Evolutionary conservation across 2,888 invertebrate species (phyloP).

Genomic region (Nomada goodeniana): DNA sequence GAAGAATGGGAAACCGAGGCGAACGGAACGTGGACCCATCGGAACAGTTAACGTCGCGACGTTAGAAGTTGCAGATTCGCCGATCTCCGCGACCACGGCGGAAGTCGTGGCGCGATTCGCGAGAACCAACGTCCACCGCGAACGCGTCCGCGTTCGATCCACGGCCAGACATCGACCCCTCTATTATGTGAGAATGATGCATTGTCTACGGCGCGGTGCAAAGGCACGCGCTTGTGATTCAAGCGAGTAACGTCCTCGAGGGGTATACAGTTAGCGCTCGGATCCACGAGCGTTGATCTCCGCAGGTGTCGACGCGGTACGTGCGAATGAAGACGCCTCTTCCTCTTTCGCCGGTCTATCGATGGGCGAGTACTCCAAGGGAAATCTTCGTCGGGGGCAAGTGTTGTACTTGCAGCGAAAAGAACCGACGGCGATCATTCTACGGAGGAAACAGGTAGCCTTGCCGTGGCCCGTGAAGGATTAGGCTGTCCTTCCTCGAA

Average conservation of each 20-base stretch:
- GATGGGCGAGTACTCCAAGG: too few species aligned
- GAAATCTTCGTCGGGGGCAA: too few species aligned
- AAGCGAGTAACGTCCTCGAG: conserved; percentile 4
- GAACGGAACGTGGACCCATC: background rate
- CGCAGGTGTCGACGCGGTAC: background rate
- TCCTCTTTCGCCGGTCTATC: background rate
- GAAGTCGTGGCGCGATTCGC: conserved; percentile 40
- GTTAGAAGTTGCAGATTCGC: conserved; percentile 3
- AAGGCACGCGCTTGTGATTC: conserved; percentile 14
- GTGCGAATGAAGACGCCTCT: background rate
- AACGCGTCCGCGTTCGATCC: conserved; percentile 68
- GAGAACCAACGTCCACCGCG: conserved; percentile 37
- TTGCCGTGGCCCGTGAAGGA: too few species aligned
- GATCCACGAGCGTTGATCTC: conserved; percentile 17
- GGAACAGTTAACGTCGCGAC: too few species aligned
- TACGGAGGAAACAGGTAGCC: too few species aligned
- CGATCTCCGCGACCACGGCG: background rate
- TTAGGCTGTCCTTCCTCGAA: too few species aligned
- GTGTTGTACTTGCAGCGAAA: too few species aligned
- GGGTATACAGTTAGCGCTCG: conserved; percentile 14
- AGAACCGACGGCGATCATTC: too few species aligned
- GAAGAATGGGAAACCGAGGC: too few species aligned
- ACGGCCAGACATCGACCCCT: conserved; percentile 54
- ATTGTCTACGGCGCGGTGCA: conserved; percentile 32
- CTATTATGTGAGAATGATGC: conserved; percentile 66